Conservation (phyloP, 2,113 vertebrate genomes). For the Hippotragus niger region DNA sequence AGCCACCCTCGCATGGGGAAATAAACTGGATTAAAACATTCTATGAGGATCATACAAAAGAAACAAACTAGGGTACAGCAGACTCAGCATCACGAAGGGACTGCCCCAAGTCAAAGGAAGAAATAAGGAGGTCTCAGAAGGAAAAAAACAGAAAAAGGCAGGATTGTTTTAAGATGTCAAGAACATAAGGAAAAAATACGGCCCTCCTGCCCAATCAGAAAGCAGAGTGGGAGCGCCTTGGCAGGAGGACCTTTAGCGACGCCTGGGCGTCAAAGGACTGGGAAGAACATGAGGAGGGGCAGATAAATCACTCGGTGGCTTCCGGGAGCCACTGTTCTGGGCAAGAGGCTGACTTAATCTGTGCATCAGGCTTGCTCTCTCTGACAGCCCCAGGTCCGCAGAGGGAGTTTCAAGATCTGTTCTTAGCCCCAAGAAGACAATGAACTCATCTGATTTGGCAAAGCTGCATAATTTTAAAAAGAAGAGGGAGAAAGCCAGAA, state of each 20-base stretch:
- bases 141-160: not conserved
- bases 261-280: not conserved
- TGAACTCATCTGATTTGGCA: constrained; percentile 37
- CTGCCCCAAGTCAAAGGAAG: not conserved
- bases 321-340: constrained; percentile 33
- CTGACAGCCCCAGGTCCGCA: not conserved
- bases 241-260: not conserved
- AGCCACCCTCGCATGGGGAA: not conserved
- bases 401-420: not conserved
- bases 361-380: not conserved
- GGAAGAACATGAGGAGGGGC: not conserved
- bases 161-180: not conserved
- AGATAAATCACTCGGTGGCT: not conserved
- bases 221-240: not conserved
- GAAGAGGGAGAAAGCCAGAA: not conserved
- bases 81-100: not conserved
- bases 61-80: not conserved
- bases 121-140: not conserved
- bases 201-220: not conserved
- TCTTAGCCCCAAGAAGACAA: not conserved
- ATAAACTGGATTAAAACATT: not conserved
- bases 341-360: not conserved
- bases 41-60: not conserved
- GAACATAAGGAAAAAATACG: not conserved
- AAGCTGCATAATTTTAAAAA: constrained; percentile 12